Percentiles rank a stretch among this genome's conserved stretches.
Evolutionary conservation across 2,888 invertebrate species (phyloP).

Genomic region (Melanostoma scalare): DNA sequence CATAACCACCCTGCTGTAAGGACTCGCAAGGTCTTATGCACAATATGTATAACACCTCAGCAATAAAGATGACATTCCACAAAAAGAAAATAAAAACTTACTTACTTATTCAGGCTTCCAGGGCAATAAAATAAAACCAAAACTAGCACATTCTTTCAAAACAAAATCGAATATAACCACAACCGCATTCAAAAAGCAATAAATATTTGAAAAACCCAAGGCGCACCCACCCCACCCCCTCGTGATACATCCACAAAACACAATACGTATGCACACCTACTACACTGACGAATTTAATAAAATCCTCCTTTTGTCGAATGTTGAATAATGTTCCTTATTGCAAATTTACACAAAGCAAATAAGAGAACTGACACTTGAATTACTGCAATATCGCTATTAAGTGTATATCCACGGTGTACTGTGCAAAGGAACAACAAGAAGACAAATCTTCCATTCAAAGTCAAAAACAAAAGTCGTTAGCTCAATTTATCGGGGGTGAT

Average conservation of each 20-base stretch:
- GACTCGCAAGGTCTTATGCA: too few species aligned
- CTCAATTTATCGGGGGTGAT: slow-evolving; percentile 71
- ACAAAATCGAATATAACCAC: slow-evolving; percentile 18
- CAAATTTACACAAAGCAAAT: slow-evolving; percentile 81
- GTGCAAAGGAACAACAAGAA: slow-evolving; percentile 60
- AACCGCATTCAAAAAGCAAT: slow-evolving; percentile 44
- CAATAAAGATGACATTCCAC: too few species aligned
- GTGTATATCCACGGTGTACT: slow-evolving; percentile 26
- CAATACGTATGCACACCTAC: slow-evolving; percentile 17
- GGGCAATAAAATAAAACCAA: too few species aligned
- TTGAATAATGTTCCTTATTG: slow-evolving; percentile 78
- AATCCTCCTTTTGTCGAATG: slow-evolving; percentile 68
- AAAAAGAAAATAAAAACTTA: too few species aligned
- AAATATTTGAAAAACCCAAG: slow-evolving; percentile 29
- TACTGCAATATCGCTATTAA: slow-evolving; percentile 75
- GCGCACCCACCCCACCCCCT: slow-evolving; percentile 17
- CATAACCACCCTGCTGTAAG: too few species aligned
- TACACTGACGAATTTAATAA: slow-evolving; percentile 48
- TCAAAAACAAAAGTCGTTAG: slow-evolving; percentile 73
- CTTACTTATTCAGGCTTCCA: too few species aligned
- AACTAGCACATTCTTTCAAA: background rate
- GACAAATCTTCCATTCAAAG: slow-evolving; percentile 69
- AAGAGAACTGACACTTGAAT: slow-evolving; percentile 81
- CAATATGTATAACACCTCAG: too few species aligned
- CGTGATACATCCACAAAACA: background rate